Percentiles rank a stretch among this genome's conserved stretches.
Conservation (phyloP, 2,113 vertebrate genomes). For the Monopterus albus region DNA sequence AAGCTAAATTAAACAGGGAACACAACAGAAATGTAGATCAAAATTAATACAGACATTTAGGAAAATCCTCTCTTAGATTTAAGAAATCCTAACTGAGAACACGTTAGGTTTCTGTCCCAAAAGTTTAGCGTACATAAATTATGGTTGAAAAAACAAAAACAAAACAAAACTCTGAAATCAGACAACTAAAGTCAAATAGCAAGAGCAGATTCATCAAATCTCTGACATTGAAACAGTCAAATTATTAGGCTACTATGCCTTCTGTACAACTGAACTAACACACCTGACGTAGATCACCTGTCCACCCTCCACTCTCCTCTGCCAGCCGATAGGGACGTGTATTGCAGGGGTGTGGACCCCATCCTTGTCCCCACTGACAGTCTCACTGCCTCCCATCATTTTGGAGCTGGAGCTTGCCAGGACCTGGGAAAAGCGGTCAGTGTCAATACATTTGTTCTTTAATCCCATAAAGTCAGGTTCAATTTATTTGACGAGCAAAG, state of each 20-base stretch:
- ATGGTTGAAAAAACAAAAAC: no score
- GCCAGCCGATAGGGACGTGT: slow-evolving; percentile 90
- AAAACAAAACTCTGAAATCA: background rate
- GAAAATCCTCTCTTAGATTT: background rate
- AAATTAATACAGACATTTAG: background rate
- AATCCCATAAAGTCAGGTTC: background rate
- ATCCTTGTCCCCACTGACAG: slow-evolving; percentile 88
- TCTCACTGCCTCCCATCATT: slow-evolving; percentile 95
- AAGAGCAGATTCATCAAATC: no score
- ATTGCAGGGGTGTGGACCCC: slow-evolving; percentile 81
- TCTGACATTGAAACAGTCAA: no score
- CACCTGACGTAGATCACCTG: slow-evolving; percentile 90
- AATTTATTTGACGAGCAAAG: no score
- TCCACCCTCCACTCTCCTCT: slow-evolving; percentile 86
- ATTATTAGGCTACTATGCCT: no score
- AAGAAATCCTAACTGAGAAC: background rate
- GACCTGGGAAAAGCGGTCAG: slow-evolving; percentile 75
- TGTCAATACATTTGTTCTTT: background rate
- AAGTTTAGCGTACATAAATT: no score
- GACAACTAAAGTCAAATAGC: no score
- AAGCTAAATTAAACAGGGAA: background rate
- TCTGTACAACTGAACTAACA: slow-evolving; percentile 11
- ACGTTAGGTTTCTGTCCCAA: background rate
- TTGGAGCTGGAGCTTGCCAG: slow-evolving; percentile 86
- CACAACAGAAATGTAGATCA: background rate